phyloP scores from a whole-genome alignment of 2,888 invertebrate species.

The Blastobasis lacticolella region DNA sequence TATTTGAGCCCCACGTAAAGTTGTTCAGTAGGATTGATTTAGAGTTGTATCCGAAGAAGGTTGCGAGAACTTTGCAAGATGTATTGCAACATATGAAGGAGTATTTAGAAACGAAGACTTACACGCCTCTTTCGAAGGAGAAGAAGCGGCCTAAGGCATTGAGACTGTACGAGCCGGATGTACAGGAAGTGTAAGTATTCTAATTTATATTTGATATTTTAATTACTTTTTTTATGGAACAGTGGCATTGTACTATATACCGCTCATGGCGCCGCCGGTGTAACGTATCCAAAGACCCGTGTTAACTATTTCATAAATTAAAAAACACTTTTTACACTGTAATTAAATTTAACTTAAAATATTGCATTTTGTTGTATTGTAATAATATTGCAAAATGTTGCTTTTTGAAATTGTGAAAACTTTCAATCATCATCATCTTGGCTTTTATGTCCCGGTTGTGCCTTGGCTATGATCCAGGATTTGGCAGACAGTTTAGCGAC shows the following conservation, averaged over 20 bases:
- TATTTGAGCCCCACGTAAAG: conserved; percentile 72
- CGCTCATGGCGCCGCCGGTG: too few relatives aligned
- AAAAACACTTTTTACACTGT: too few relatives aligned
- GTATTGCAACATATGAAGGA: conserved; percentile 63
- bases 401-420: too few relatives aligned
- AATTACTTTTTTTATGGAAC: conserved; percentile 15
- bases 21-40: conserved; percentile 73
- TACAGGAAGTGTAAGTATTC: conserved; percentile 85
- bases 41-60: conserved; percentile 76
- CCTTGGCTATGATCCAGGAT: too few relatives aligned
- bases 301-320: too few relatives aligned
- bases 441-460: too few relatives aligned
- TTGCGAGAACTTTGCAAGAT: conserved; percentile 58
- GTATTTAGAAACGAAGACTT: conserved; percentile 66
- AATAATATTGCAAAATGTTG: too few relatives aligned
- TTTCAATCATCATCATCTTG: too few relatives aligned
- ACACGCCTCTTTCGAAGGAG: conserved; percentile 73
- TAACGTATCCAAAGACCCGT: too few relatives aligned
- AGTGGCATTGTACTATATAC: conserved; percentile 74
- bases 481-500: too few relatives aligned
- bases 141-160: conserved; percentile 86
- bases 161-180: conserved; percentile 88
- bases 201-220: background rate
- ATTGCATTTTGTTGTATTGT: too few relatives aligned
- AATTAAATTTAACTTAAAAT: too few relatives aligned